A percentile compares a stretch with the other conserved stretches of the same genome.
Conservation (phyloP, 2,888 invertebrate genomes). For the Prosapia bicincta region DNA sequence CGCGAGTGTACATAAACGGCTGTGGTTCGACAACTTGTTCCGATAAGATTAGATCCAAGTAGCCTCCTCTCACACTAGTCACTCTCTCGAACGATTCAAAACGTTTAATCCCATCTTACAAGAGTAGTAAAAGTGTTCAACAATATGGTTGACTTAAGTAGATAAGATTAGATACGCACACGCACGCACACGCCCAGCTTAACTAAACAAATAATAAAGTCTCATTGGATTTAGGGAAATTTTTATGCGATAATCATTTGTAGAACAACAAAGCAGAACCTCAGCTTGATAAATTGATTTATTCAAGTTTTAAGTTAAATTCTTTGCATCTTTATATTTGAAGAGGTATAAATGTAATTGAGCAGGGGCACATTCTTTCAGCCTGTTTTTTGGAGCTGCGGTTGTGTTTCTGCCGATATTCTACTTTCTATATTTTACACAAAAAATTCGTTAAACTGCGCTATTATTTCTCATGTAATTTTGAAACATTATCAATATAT, state of each 20-base stretch:
- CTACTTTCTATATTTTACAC: no score
- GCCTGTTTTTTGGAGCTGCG: no score
- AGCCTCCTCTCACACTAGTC: background rate
- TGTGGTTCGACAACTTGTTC: background rate
- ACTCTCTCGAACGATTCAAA: background rate
- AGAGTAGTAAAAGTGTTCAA: conserved; percentile 2
- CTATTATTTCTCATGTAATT: no score
- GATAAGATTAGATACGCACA: background rate
- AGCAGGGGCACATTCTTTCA: no score
- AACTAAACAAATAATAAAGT: background rate
- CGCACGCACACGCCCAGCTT: background rate
- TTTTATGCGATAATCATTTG: background rate
- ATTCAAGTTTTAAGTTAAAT: background rate
- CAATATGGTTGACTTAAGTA: background rate
- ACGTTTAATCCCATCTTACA: background rate
- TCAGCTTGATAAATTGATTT: background rate
- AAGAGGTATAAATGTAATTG: background rate
- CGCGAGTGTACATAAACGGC: background rate
- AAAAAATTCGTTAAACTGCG: no score
- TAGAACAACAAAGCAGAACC: background rate
- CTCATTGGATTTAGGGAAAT: background rate
- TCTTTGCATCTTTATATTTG: background rate
- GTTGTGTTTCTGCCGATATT: no score
- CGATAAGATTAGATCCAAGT: background rate
- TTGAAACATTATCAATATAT: no score